Base-by-base conservation (phyloP, 2,797 vertebrate genomes). In the Darevskia nairensis region DNA sequence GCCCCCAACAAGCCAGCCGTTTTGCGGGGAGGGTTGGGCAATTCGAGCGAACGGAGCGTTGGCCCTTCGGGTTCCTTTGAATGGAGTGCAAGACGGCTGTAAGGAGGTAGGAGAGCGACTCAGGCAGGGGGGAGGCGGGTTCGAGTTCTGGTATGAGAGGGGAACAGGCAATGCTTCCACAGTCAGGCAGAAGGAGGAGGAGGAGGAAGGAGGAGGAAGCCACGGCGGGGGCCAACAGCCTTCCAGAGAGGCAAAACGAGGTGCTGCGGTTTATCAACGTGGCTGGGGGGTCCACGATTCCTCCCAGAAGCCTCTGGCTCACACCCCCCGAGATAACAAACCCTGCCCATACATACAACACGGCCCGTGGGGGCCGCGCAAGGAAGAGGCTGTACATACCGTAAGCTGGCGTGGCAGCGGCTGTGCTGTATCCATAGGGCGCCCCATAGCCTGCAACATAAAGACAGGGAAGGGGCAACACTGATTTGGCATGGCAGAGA, bases 341-440 rank as follows among this genome's bases (percentile, higher is more conserved):
- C 32, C 9, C 1, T 0, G 29, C 13, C 84, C 81, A 91, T 86
- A 92, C 29, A 13, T n/a, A 32, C 13, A 3, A 32, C 11, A 3
- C 3, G 71, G 15, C 17, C 71, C 17, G 71, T 32, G 6, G 71
- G 29, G 50, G 35, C 21, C 19, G 21, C 59, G 19, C 21, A 17
- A 94, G 86, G 66, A 94, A 80, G 88, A 87, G 17, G 79, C 74
- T 90, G 90, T 97, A 98, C 99, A 29, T 99, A 99, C 99, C 99
- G 87, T 99, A 99, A 89, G 99, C 98, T 89, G 99, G 98, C 69
- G 98, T 98, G 17, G 99, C 98, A 41, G 98, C 41, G 15, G 99
- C 98, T 35, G 98, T 97, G 88, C 98, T 98, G 94, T 99, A 99
- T 89, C 98, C 99, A 61, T 99, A 99, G 0, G 99, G 99, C 87